phyloP scores from a whole-genome alignment of 1,140 invertebrate genomes.

The Drosophila subobscura region DNA sequence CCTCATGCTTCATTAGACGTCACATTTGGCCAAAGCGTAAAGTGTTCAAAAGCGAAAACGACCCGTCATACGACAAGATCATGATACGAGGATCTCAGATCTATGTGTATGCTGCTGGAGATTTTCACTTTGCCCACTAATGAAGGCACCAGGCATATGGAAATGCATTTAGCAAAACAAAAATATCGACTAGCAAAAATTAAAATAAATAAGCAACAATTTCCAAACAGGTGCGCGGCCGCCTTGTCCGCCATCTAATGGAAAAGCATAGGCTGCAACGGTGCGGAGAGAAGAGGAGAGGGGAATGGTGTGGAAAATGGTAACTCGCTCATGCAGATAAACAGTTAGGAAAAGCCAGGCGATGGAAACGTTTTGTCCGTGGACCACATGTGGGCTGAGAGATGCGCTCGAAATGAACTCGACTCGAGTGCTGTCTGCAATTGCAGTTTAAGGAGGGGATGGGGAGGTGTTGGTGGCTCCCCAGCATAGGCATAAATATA shows the following conservation, averaged over 20 bases:
- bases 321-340: conserved; percentile 70
- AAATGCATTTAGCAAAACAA: conserved; percentile 67
- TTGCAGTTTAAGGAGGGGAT: conserved; percentile 15
- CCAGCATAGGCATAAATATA: conserved; percentile 34
- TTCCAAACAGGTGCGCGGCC: conserved; percentile 43
- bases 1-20: conserved; percentile 68
- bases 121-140: conserved; percentile 64
- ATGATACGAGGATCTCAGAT: conserved; percentile 36
- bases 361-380: conserved; percentile 37
- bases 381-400: conserved; percentile 69
- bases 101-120: not conserved
- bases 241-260: conserved; percentile 25
- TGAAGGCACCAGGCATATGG: conserved; percentile 57
- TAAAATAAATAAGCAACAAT: conserved; percentile 29
- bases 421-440: conserved; percentile 36
- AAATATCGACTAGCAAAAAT: conserved; percentile 46
- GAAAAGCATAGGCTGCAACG: conserved; percentile 21
- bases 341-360: conserved; percentile 68
- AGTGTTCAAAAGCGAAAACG: conserved; percentile 34
- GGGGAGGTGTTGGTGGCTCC: conserved; percentile 8
- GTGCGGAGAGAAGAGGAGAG: not conserved
- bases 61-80: conserved; percentile 52
- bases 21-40: conserved; percentile 40
- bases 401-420: conserved; percentile 46
- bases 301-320: conserved; percentile 37